Evolutionary conservation across 2,888 invertebrate genomes (phyloP), one percentile per base, ranked within the genome.

Genomic region (Yponomeuta plumbellus): DNA sequence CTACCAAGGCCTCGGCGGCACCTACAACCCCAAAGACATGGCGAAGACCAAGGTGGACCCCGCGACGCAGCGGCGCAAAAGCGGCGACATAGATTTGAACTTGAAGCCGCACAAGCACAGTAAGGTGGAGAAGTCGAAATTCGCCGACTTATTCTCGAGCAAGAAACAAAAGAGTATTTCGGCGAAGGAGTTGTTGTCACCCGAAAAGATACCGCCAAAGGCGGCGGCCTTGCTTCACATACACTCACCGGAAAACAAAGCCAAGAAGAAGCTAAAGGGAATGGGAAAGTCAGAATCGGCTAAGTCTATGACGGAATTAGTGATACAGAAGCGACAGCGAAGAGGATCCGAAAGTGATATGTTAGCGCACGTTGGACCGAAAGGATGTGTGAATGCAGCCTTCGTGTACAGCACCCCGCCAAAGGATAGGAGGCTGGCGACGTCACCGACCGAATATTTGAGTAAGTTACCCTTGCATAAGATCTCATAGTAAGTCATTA

Each of bases 211-310:
- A 69, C 93, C 94, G 10, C 93, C 93, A 0, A 94, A 94, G 79
- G 94, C 94, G 1, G 94, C 94, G 0, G 93, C 93, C 3, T 76
- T 94, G 40, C 75, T 94, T 62, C 93, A 94, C 69, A 93, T 94
- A 69, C 92, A 93, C 68, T 86, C 89, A 23, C 88, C 89, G 23
- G 83, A 80, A 64, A 58, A 68, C 20, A 68, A 71, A 67, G 77
- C 75, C 68, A 88, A 85, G 78, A 88, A 84, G 71, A 87, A 84
- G 68, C 76, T 86, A 69, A 89, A 85, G 69, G 81, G 76, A 26
- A 80, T 87, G 75, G 86, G 84, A 44, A 88, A 88, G 72, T 87
- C 86, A 1, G 90, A 89, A 71, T 87, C 86, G 1, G 85, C 84
- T 65, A 87, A 85, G 72, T 81, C 81, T 17, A 82, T 87, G 76